Percentiles rank a stretch among this genome's conserved stretches.
Evolutionary conservation across 2,797 vertebrate species (phyloP).

Genomic region (Tragopan temminckii): DNA sequence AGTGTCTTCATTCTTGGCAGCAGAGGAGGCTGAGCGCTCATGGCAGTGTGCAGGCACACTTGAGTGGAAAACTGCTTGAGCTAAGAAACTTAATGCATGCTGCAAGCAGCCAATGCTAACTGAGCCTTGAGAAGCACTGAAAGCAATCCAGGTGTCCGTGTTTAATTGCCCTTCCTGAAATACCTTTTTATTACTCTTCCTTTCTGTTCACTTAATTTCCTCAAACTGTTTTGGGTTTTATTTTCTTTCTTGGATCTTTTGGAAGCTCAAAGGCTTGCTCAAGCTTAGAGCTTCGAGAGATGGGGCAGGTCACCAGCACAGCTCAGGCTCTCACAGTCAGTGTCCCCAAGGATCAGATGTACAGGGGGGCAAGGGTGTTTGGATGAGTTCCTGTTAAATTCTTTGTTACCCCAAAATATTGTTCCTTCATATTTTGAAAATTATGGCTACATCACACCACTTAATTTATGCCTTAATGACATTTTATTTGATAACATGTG

Average conservation of each 20-base stretch:
- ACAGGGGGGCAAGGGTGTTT: neutral
- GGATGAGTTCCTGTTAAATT: neutral
- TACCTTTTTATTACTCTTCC: neutral
- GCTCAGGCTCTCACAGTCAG: neutral
- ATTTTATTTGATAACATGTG: neutral
- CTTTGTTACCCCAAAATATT: neutral
- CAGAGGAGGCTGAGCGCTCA: neutral
- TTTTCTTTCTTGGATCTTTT: neutral
- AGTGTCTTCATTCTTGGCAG: neutral
- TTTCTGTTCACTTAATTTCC: neutral
- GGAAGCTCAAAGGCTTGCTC: neutral
- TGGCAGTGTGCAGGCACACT: neutral
- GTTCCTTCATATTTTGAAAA: neutral
- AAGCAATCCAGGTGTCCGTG: neutral
- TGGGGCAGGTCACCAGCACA: neutral
- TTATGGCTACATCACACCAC: neutral
- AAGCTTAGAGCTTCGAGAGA: neutral
- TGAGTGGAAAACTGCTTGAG: neutral
- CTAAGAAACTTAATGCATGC: neutral
- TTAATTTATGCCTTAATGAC: neutral
- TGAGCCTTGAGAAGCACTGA: neutral
- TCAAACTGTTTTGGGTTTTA: neutral
- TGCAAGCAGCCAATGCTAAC: neutral
- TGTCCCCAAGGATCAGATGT: neutral
- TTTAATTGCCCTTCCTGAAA: conserved; percentile 35